Evolutionary conservation across 2,113 vertebrate species (phyloP), one percentile per base, ranked within the genome.

Genomic region (Litocranius walleri): DNA sequence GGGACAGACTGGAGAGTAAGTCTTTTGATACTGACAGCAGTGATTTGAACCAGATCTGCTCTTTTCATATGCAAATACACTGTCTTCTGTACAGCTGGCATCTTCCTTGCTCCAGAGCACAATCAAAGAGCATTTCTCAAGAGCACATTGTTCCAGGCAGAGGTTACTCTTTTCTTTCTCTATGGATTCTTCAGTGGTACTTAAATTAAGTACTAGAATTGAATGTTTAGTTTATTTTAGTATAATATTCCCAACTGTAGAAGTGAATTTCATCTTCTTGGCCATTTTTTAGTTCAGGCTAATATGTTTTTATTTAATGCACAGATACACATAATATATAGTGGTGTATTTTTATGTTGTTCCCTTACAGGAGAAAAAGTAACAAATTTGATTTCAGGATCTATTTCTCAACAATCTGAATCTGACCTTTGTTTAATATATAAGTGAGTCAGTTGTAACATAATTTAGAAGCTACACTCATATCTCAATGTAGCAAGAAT

Each of bases 31-130:
- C 97, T 98, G 86, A 95, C 12, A 43, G 92, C 92, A 88, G 64
- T 91, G 77, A 97, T 98, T 97, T 82, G 97, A 97, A 97, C 74
- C 59, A 95, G 97, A 95, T 98, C 82, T 98, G 93, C 97, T 97
- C 88, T 67, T 98, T 98, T 98, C 52, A 87, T 95, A 95, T 98
- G 96, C 92, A 98, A 93, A 97, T 96, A 25, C 48, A 21, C 43
- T 92, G 61, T 97, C 78, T 98, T 96, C 86, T 23, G 7, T 80
- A 59, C 80, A 96, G 52, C 97, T 97, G 97, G 71, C 40, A 27
- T 95, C 94, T 93, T 82, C 43, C 1, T 29, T 92, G 43, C 81
- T 96, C 45, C 9, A 33, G 43, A 17, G 12, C 48, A 78, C 45
- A 54, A 36, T 33, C 4, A 8, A 33, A 5, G 82, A 74, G 23